Percentiles rank a stretch among this genome's conserved stretches.
Conservation (phyloP, 2,797 vertebrate genomes). For the Cyclura pinguis region DNA sequence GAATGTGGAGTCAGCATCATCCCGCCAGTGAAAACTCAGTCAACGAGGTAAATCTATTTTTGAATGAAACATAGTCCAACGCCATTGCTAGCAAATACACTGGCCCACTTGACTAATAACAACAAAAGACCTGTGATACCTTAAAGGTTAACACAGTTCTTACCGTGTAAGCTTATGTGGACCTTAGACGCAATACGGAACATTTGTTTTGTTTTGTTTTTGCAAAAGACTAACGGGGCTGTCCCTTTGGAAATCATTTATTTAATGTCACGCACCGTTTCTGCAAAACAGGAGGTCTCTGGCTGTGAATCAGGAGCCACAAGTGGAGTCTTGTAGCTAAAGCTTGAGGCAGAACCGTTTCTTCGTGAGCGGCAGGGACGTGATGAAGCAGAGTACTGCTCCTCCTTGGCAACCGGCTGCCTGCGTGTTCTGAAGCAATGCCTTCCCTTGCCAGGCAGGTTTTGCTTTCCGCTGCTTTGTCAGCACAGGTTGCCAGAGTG, state of each 20-base stretch:
- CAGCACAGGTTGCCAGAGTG: background rate
- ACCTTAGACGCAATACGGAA: background rate
- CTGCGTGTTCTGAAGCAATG: background rate
- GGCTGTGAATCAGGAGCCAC: background rate
- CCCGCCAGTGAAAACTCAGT: background rate
- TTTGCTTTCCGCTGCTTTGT: background rate
- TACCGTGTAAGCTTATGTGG: background rate
- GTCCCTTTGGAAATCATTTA: background rate
- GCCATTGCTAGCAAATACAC: background rate
- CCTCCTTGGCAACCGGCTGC: slow-evolving; percentile 31
- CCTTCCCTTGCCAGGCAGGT: background rate
- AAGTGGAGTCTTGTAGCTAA: background rate
- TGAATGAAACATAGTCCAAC: background rate
- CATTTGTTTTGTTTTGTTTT: background rate
- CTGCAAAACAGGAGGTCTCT: background rate
- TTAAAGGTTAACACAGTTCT: background rate
- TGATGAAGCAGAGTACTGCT: fast-evolving
- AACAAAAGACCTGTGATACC: background rate
- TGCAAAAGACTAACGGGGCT: background rate
- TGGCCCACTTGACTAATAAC: background rate
- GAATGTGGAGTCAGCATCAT: background rate
- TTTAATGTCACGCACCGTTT: background rate
- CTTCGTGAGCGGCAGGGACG: background rate
- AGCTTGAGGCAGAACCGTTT: background rate
- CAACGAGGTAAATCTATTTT: background rate